Percentiles rank a stretch among this genome's conserved stretches.
These are phyloP conservation scores for Rugalucina vietnamica DNA, from an alignment of 2,888 invertebrate species.

Conservation along the genomic window DNA sequence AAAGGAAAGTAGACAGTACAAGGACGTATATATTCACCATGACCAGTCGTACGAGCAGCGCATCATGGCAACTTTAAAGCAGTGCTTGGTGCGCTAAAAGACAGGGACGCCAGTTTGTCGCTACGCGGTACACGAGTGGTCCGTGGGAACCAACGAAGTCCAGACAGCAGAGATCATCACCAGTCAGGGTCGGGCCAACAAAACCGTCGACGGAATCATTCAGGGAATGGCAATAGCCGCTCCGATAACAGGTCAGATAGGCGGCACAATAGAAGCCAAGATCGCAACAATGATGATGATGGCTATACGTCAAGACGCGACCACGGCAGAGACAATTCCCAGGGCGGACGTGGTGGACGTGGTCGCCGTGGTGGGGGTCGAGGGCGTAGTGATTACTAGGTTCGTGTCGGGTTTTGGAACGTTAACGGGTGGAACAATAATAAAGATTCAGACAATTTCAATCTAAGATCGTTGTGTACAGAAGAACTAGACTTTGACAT, in stretches of 20 bases:
- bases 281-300: too few relatives aligned
- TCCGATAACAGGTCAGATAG: too few relatives aligned
- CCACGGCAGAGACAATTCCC: too few relatives aligned
- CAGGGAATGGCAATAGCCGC: too few relatives aligned
- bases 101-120: background rate
- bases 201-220: too few relatives aligned
- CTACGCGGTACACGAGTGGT: background rate
- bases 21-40: too few relatives aligned
- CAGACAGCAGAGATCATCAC: background rate
- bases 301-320: too few relatives aligned
- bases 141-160: background rate
- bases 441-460: background rate
- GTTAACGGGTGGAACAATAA: background rate
- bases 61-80: background rate
- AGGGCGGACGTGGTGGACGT: background rate
- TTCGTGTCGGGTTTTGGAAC: slow-evolving; percentile 14
- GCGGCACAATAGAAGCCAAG: too few relatives aligned
- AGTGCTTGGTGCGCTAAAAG: background rate
- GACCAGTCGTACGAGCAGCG: too few relatives aligned
- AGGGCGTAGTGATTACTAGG: background rate
- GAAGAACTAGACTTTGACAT: background rate
- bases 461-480: background rate
- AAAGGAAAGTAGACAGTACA: too few relatives aligned
- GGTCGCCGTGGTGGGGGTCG: background rate
- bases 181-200: too few relatives aligned